A percentile compares a stretch with the other conserved stretches of the same genome.
phyloP scores from a whole-genome alignment of 1,140 invertebrate genomes.

The Drosophila tani region DNA sequence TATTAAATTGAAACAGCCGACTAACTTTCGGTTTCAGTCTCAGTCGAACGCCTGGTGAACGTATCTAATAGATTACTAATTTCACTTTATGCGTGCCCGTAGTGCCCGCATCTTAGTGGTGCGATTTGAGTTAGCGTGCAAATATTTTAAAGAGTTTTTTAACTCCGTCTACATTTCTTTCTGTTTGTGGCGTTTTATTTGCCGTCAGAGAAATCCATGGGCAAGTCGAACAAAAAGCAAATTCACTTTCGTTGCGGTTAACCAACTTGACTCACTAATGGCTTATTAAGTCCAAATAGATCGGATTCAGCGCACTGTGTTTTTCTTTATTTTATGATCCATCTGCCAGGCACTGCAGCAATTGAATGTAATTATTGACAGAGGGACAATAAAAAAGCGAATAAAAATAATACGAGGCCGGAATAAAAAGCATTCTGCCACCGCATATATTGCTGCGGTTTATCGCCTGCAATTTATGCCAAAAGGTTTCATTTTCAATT shows the following conservation, averaged over 20 bases:
- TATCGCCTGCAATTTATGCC: conserved; percentile 31
- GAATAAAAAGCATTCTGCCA: conserved; percentile 17
- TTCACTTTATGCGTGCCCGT: conserved; percentile 72
- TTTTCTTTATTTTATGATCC: conserved; percentile 41
- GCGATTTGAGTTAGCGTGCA: conserved; percentile 64
- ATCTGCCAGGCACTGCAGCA: conserved; percentile 69
- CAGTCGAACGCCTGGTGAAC: conserved; percentile 54
- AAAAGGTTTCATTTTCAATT: conserved; percentile 39
- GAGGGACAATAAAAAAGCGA: conserved; percentile 17
- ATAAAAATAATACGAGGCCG: conserved; percentile 18
- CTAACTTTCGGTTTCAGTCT: conserved; percentile 66
- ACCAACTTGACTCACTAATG: conserved; percentile 79
- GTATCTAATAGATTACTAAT: conserved; percentile 73
- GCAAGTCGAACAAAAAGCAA: conserved; percentile 46
- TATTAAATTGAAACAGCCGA: conserved; percentile 25
- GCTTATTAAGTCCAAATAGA: conserved; percentile 81
- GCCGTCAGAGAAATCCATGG: conserved; percentile 67
- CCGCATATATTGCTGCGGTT: conserved; percentile 28
- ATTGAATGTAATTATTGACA: conserved; percentile 54
- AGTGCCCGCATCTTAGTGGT: conserved; percentile 61
- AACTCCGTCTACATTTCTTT: conserved; percentile 36
- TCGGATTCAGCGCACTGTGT: conserved; percentile 57
- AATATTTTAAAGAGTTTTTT: conserved; percentile 73
- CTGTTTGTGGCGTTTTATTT: conserved; percentile 30
- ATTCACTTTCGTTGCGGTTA: conserved; percentile 82